Percentiles rank a stretch among this genome's conserved stretches.
These are phyloP conservation scores for Pocillopora damicornis DNA, from an alignment of 64 coral and sea anemone species.

Conservation along the genomic window DNA sequence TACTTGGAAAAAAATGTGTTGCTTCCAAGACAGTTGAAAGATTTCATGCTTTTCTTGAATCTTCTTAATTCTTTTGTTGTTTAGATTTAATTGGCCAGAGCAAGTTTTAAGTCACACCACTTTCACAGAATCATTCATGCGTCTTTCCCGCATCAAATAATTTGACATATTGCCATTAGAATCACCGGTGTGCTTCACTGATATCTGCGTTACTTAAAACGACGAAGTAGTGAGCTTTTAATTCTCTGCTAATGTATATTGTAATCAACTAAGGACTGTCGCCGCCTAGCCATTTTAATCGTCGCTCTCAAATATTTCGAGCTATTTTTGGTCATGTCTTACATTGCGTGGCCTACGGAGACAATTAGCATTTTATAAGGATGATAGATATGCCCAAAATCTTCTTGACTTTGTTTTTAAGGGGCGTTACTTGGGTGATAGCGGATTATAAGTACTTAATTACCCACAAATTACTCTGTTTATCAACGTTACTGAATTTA, in stretches of 20 bases:
- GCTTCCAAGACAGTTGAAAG: no score
- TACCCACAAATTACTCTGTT: constrained; percentile 38
- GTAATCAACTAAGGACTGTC: neutral
- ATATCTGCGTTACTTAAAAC: neutral
- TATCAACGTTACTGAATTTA: constrained; percentile 25
- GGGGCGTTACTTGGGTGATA: constrained; percentile 35
- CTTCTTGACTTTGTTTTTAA: constrained; percentile 30
- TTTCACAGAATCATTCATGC: no score
- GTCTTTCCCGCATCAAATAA: neutral
- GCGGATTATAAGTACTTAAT: constrained; percentile 34
- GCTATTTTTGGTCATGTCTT: neutral
- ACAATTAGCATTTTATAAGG: constrained; percentile 28
- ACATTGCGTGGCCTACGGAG: constrained; percentile 7
- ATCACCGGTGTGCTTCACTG: neutral
- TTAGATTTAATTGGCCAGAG: no score
- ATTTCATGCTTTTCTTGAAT: no score
- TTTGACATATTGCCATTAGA: neutral
- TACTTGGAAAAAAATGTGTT: no score
- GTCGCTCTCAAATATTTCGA: neutral
- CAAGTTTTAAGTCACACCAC: no score
- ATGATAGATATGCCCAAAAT: constrained; percentile 44
- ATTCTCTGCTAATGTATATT: neutral
- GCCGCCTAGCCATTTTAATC: neutral
- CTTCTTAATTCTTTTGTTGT: no score
- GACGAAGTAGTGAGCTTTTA: neutral